Conservation (phyloP, 2,113 vertebrate genomes). For the Mormyrus iriodes region DNA sequence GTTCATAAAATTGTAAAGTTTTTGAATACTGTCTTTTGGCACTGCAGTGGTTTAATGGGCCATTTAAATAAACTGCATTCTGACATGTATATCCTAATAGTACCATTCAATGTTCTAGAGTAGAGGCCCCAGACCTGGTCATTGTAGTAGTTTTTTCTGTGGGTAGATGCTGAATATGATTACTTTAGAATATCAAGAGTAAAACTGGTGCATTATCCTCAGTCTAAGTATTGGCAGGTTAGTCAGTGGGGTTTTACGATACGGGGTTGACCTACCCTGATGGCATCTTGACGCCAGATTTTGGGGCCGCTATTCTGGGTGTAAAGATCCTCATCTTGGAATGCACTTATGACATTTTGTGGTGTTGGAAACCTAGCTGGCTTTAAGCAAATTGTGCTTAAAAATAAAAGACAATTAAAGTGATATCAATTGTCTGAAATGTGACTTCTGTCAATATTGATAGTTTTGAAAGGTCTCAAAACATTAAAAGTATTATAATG, state of each 20-base stretch:
- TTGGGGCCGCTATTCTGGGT: not conserved
- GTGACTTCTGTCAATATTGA: not conserved
- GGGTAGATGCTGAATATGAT: not conserved
- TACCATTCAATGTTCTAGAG: not conserved
- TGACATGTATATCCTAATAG: conserved; percentile 8
- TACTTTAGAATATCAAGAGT: not conserved
- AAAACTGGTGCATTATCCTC: not conserved
- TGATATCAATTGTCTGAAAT: not conserved
- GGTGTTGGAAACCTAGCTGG: not conserved
- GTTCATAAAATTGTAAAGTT: not conserved
- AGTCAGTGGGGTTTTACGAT: not conserved
- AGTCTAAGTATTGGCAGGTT: not conserved
- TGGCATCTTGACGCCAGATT: not conserved
- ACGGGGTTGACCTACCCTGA: not conserved
- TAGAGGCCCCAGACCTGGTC: not conserved
- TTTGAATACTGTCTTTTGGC: not conserved
- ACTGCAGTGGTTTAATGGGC: not conserved
- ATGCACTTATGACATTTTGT: not conserved
- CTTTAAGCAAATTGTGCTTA: not conserved
- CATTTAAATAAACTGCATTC: not conserved
- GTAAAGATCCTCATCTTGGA: not conserved
- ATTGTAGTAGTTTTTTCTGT: not conserved
- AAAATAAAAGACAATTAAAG: not conserved
- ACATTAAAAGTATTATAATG: not conserved
- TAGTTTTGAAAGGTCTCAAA: not conserved